Evolutionary conservation across 2,888 invertebrate species (phyloP).

Genomic region (Toxonevra muliebris): DNA sequence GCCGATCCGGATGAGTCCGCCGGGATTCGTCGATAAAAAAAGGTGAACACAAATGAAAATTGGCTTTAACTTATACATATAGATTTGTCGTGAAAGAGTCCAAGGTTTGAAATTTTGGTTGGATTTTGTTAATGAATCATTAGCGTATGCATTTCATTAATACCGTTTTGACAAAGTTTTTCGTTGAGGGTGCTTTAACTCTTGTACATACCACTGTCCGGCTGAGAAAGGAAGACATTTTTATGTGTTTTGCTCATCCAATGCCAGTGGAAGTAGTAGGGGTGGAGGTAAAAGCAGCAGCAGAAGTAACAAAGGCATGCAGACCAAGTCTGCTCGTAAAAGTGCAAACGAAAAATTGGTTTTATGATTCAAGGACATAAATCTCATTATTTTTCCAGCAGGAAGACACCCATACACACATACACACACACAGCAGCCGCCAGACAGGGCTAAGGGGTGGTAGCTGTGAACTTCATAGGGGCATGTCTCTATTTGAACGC

Average conservation of each 20-base stretch:
- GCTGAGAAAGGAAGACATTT: constrained; percentile 24
- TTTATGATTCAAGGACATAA: constrained; percentile 65
- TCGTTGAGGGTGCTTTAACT: too few relatives aligned
- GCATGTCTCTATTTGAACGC: not conserved
- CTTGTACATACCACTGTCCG: not conserved
- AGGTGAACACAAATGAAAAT: too few relatives aligned
- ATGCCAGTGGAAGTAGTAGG: constrained; percentile 3
- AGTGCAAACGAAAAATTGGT: constrained; percentile 55
- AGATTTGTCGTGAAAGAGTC: too few relatives aligned
- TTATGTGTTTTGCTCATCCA: constrained; percentile 21
- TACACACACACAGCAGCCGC: constrained; percentile 37
- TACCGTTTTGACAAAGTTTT: not conserved
- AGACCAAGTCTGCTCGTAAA: constrained; percentile 58
- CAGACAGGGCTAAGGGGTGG: constrained; percentile 6
- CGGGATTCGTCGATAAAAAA: too few relatives aligned
- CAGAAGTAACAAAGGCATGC: constrained; percentile 39
- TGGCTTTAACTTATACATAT: too few relatives aligned
- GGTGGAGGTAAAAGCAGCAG: not conserved
- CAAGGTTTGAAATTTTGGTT: too few relatives aligned
- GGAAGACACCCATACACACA: constrained; percentile 43
- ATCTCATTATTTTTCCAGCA: constrained; percentile 62
- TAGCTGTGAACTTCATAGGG: constrained; percentile 18
- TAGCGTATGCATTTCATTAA: too few relatives aligned
- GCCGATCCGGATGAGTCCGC: too few relatives aligned
- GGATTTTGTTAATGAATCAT: too few relatives aligned